These are phyloP conservation scores for Tetrax tetrax DNA, from an alignment of 2,113 vertebrate species.

Conservation along the genomic window DNA sequence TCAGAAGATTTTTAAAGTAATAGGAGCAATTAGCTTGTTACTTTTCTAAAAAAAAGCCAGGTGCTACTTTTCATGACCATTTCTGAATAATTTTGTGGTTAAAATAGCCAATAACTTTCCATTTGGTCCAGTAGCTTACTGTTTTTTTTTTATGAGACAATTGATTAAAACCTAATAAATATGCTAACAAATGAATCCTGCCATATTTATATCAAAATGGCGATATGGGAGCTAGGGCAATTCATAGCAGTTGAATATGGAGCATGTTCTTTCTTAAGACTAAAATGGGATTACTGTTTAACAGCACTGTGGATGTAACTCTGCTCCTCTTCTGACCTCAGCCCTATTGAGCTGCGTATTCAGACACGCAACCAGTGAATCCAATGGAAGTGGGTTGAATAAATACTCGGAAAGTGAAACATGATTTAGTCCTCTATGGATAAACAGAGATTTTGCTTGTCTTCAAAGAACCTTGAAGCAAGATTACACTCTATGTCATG, in stretches of 20 bases:
- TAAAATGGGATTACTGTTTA: neutral
- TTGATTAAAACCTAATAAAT: neutral
- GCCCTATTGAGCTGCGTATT: neutral
- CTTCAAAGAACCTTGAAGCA: slow-evolving; percentile 26
- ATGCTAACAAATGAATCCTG: neutral
- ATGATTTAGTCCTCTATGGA: neutral
- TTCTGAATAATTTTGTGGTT: neutral
- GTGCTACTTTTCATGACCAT: neutral
- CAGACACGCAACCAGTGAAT: neutral
- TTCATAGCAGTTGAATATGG: neutral
- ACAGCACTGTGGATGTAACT: neutral
- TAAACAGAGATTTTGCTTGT: slow-evolving; percentile 5
- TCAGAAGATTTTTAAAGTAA: neutral
- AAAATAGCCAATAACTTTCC: neutral
- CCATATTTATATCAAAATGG: neutral
- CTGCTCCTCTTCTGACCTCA: neutral
- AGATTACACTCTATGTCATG: neutral
- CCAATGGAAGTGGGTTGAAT: neutral
- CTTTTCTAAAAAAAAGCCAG: neutral
- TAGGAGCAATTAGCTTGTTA: accelerated
- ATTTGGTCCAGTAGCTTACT: neutral
- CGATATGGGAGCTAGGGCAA: neutral
- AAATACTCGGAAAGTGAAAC: neutral
- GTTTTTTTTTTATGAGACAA: neutral
- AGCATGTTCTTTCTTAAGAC: neutral